A percentile compares a stretch with the other conserved stretches of the same genome.
Conservation (phyloP, 2,888 invertebrate species). For the Onchidella celtica region DNA sequence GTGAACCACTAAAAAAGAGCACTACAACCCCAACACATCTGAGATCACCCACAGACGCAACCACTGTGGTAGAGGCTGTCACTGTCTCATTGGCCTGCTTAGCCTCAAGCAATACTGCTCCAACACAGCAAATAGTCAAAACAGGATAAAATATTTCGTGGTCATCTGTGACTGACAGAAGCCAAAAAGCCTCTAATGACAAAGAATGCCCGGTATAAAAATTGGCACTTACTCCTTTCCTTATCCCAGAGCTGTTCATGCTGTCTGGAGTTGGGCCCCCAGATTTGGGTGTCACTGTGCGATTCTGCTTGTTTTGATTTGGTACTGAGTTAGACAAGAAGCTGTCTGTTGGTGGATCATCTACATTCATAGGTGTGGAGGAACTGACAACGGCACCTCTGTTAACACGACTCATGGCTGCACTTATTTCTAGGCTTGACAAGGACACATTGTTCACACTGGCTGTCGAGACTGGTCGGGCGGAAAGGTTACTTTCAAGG, state of each 20-base stretch:
- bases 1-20: no score
- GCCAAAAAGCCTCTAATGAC: no score
- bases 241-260: not conserved
- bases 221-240: constrained; percentile 34
- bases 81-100: no score
- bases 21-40: no score
- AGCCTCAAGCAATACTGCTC: no score
- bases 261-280: constrained; percentile 50
- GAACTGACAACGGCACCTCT: not conserved
- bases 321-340: not conserved
- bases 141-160: no score
- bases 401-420: not conserved
- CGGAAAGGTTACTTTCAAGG: not conserved
- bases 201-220: no score
- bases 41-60: no score
- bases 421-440: not conserved
- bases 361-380: not conserved
- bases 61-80: no score
- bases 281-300: constrained; percentile 19
- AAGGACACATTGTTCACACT: not conserved
- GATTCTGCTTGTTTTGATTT: not conserved
- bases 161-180: no score
- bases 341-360: not conserved
- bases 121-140: no score
- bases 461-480: not conserved